Percentiles rank a stretch among this genome's conserved stretches.
phyloP scores from a whole-genome alignment of 2,113 vertebrate genomes.

The Epinephelus cyanopodus region DNA sequence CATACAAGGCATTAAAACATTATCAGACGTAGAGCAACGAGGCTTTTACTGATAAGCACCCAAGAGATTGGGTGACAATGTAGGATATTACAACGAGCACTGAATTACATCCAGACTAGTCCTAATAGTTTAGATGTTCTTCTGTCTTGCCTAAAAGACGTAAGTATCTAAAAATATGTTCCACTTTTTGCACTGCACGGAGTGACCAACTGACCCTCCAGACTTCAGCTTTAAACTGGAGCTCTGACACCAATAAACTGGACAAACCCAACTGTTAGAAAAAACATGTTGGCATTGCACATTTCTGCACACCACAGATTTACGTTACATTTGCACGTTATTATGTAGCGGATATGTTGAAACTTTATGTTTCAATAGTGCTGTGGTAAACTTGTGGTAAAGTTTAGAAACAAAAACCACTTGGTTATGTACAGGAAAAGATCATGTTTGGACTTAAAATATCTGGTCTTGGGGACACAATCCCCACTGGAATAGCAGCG shows the following conservation, averaged over 20 bases:
- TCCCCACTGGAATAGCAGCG: too few relatives aligned
- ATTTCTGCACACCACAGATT: too few relatives aligned
- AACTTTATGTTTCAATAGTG: too few relatives aligned
- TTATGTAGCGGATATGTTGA: too few relatives aligned
- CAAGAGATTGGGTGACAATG: not conserved
- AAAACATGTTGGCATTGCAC: too few relatives aligned
- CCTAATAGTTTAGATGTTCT: not conserved
- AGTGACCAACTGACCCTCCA: not conserved
- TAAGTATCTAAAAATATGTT: not conserved
- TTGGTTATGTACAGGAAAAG: too few relatives aligned
- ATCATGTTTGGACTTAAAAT: too few relatives aligned
- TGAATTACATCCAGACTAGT: not conserved
- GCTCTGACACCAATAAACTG: not conserved
- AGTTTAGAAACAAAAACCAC: too few relatives aligned
- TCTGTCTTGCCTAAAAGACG: not conserved
- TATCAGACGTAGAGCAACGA: constrained; percentile 12
- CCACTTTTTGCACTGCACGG: not conserved
- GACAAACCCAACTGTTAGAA: too few relatives aligned
- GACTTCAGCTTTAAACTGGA: not conserved
- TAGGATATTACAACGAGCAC: not conserved
- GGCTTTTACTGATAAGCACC: constrained; percentile 18
- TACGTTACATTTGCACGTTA: too few relatives aligned
- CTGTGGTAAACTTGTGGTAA: too few relatives aligned
- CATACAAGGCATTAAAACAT: constrained; percentile 26
- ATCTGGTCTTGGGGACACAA: too few relatives aligned